These are phyloP conservation scores for Spinus pinus DNA, from an alignment of 2,797 vertebrate species.

Conservation along the genomic window DNA sequence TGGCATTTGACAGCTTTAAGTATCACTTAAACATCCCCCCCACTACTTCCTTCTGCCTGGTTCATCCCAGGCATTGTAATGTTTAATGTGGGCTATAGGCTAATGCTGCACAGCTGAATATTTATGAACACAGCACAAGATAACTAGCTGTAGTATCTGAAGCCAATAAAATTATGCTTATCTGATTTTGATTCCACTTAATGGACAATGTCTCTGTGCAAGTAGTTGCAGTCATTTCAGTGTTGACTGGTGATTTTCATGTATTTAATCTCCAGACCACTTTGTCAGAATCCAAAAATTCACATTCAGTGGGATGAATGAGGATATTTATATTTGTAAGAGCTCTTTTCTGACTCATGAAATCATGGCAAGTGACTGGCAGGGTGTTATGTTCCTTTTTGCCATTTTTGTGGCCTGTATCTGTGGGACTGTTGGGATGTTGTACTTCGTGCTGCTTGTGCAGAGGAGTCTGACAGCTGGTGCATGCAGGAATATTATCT, in stretches of 20 bases:
- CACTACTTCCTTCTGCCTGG: background rate
- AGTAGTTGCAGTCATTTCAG: background rate
- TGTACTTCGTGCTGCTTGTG: background rate
- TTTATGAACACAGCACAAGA: background rate
- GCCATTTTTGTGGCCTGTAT: rapidly evolving
- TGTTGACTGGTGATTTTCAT: background rate
- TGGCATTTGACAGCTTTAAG: background rate
- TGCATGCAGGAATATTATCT: background rate
- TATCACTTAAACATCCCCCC: background rate
- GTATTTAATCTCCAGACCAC: background rate
- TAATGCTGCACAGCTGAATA: background rate
- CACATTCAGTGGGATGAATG: background rate
- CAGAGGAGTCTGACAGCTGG: background rate
- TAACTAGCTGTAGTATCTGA: background rate
- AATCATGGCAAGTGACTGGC: background rate
- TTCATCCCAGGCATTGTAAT: background rate
- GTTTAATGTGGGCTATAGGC: background rate
- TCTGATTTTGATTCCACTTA: background rate
- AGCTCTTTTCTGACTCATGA: background rate
- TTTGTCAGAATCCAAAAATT: background rate
- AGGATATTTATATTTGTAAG: background rate
- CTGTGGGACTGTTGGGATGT: rapidly evolving
- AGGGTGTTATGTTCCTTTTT: background rate
- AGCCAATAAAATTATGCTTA: background rate
- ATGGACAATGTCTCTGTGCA: background rate